Evolutionary conservation across 2,888 invertebrate species (phyloP), one percentile per base, ranked within the genome.

Genomic region (Leistus spinibarbis): DNA sequence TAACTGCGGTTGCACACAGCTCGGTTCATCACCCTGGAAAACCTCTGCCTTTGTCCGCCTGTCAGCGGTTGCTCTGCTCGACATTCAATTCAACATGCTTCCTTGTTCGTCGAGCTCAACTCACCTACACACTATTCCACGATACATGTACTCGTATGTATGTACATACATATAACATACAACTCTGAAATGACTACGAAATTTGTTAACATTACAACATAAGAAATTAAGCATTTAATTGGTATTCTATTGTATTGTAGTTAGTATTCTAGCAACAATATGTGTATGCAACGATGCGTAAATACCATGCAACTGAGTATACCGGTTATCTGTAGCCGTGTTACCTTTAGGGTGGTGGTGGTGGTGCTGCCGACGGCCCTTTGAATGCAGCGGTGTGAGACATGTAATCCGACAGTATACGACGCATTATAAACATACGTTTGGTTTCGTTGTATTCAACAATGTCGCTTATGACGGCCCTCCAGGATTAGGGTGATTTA

Each of bases 11-110:
- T 71, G 54, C 69, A 57, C 69, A 24, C 53, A 20, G 54, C 27
- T 9, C 56, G 69, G 68, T 54, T 24, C 54, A 27, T 57, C 63
- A 20, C 22, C 40, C 40, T 83, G 84, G 84, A 85, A 85, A 84
- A 84, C 84, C 84, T 82, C 83, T 83, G 82, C 27, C 82, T 84
- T 84, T 84, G 84, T 85, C 82, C 82, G 80, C 79, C 82, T 84
- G 84, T 85, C 84, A 84, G 81, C 84, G 79, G 84, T 85, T 84
- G 83, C 81, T 84, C 78, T 82, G 82, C 56, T 82, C 81, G 81
- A 82, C 81, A 78, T 80, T 72, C 62, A 70, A 78, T 80, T 72
- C 62, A 70, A 73, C 40, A 53, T 16, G 22, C 63, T 57, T 23
- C 20, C 70, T 24, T 16, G 62, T 60, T 69, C n/a, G n/a, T 40